Percentiles rank a stretch among this genome's conserved stretches.
Conservation (phyloP, 2,113 vertebrate genomes). For the Theristicus caerulescens region DNA sequence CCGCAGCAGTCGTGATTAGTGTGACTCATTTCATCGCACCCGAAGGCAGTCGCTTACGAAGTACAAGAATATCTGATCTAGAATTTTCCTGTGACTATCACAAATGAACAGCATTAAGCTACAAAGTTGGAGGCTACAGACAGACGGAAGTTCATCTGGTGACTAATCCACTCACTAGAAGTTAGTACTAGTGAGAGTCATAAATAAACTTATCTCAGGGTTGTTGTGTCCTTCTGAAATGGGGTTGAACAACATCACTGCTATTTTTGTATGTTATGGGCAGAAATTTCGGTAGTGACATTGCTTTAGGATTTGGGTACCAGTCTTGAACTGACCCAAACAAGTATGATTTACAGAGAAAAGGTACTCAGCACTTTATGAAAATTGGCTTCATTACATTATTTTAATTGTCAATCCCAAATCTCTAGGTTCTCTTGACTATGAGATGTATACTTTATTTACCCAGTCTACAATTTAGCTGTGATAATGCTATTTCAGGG, state of each 20-base stretch:
- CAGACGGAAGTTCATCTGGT: background rate
- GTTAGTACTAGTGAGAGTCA: background rate
- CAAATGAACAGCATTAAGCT: background rate
- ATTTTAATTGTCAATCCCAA: background rate
- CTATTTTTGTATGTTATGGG: background rate
- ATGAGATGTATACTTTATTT: background rate
- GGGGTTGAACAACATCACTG: background rate
- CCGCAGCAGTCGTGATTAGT: background rate
- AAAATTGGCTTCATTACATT: background rate
- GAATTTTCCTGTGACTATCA: background rate
- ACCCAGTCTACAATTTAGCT: background rate
- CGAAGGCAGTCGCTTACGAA: background rate
- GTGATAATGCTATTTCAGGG: background rate
- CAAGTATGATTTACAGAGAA: background rate
- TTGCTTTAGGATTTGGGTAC: background rate
- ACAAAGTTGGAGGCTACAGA: background rate
- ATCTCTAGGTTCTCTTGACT: background rate
- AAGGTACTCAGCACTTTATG: background rate
- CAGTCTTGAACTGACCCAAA: background rate
- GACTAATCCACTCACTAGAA: background rate
- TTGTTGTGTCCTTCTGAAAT: background rate
- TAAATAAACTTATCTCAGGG: background rate
- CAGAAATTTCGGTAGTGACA: background rate
- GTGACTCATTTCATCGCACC: background rate
- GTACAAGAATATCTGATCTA: background rate